phyloP scores from a whole-genome alignment of 2,113 vertebrate genomes.

The Pseudorhombus dupliciocellatus region DNA sequence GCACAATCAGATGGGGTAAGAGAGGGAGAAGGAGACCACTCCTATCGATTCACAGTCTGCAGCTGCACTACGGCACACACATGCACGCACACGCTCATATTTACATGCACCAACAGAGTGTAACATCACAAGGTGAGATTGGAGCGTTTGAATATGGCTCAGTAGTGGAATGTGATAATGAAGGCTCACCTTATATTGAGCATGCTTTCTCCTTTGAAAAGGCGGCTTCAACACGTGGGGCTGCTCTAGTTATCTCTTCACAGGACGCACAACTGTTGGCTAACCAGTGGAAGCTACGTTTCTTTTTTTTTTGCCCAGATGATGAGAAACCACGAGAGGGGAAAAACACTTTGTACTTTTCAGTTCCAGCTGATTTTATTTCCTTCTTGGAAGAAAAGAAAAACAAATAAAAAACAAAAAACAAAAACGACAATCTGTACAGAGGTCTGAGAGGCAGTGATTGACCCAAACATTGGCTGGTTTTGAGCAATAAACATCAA shows the following conservation, averaged over 20 bases:
- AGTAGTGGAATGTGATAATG: constrained; percentile 32
- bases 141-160: constrained; percentile 16
- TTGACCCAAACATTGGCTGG: constrained; percentile 97
- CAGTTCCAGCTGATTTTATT: constrained; percentile 99
- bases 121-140: constrained; percentile 40
- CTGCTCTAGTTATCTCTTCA: background rate
- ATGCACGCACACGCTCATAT: constrained; percentile 4
- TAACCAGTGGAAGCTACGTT: background rate
- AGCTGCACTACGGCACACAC: constrained; percentile 51
- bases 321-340: background rate
- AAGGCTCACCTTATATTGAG: constrained; percentile 17
- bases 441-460: constrained; percentile 99
- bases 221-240: background rate
- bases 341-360: constrained; percentile 79
- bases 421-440: constrained; percentile 86
- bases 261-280: background rate
- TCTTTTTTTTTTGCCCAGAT: background rate
- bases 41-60: constrained; percentile 64
- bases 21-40: constrained; percentile 60
- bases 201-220: constrained; percentile 6
- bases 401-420: constrained; percentile 58
- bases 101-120: constrained; percentile 22
- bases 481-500: constrained; percentile 88
- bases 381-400: constrained; percentile 93
- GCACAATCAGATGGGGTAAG: constrained; percentile 55